Conservation (phyloP, 2,797 vertebrate species). For the Hydrophis major region DNA sequence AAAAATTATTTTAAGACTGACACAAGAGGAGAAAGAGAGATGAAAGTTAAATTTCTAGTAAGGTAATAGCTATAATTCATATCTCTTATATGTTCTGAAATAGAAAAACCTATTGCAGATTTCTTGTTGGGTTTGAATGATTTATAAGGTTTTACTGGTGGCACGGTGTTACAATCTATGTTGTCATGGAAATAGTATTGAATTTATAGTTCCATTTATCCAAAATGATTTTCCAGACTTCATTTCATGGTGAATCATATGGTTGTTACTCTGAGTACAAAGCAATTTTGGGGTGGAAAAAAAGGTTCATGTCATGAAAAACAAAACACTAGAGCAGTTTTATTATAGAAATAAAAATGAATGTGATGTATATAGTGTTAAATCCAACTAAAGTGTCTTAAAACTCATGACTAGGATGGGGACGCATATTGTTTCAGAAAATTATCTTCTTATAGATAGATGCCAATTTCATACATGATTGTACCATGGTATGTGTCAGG, state of each 20-base stretch:
- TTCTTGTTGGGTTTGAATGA: conserved; percentile 76
- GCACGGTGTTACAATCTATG: conserved; percentile 74
- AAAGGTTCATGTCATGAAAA: conserved; percentile 73
- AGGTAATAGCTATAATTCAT: conserved; percentile 64
- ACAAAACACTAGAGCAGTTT: conserved; percentile 70
- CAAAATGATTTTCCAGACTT: conserved; percentile 84
- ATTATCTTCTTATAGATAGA: not conserved
- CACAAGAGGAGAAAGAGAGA: conserved; percentile 25
- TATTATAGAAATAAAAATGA: conserved; percentile 70
- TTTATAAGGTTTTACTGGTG: conserved; percentile 79
- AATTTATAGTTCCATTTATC: conserved; percentile 84
- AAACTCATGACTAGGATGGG: conserved; percentile 32
- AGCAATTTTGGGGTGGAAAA: conserved; percentile 67
- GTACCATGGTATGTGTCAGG: not conserved
- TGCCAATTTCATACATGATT: not conserved
- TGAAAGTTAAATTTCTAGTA: conserved; percentile 52
- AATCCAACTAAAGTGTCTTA: conserved; percentile 27
- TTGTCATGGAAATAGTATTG: conserved; percentile 85
- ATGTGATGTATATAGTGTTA: conserved; percentile 49
- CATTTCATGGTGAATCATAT: conserved; percentile 85
- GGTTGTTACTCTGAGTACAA: conserved; percentile 77
- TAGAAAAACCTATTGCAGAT: conserved; percentile 69
- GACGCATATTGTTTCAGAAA: not conserved
- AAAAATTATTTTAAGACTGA: conserved; percentile 36
- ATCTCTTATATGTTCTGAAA: conserved; percentile 65